phyloP scores from a whole-genome alignment of 2,888 invertebrate genomes.

The Ectemnius continuus region DNA sequence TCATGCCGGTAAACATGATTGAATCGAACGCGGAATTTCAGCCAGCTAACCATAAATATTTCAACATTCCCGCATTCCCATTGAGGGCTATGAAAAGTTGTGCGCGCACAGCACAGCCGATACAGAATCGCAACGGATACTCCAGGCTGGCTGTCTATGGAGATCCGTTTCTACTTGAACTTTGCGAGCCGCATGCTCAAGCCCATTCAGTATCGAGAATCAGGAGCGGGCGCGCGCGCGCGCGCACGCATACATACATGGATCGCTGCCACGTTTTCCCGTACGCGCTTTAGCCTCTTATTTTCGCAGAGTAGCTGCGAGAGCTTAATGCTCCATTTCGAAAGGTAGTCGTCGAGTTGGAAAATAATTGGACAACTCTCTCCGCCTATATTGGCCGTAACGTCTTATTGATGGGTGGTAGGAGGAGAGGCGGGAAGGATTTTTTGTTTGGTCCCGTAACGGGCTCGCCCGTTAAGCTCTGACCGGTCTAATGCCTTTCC shows the following conservation, averaged over 20 bases:
- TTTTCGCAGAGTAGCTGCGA: too few relatives aligned
- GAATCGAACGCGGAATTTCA: constrained; percentile 5
- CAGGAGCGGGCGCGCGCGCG: too few relatives aligned
- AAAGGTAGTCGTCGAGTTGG: background rate
- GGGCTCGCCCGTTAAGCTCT: constrained; percentile 29
- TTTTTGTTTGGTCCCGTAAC: constrained; percentile 43
- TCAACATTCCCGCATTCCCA: constrained; percentile 2
- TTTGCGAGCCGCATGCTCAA: too few relatives aligned
- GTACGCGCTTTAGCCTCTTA: too few relatives aligned
- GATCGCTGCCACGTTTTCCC: too few relatives aligned
- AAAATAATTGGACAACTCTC: constrained; percentile 46
- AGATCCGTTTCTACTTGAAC: too few relatives aligned
- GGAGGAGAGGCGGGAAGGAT: constrained; percentile 27
- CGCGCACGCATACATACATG: too few relatives aligned
- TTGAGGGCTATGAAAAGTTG: background rate
- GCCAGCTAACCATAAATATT: constrained; percentile 27
- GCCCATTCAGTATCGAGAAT: too few relatives aligned
- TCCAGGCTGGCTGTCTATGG: too few relatives aligned
- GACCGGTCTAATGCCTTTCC: constrained; percentile 43
- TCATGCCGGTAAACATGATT: constrained; percentile 10
- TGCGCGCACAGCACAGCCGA: too few relatives aligned
- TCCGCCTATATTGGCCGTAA: constrained; percentile 48
- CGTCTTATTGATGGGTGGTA: constrained; percentile 52
- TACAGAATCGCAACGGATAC: too few relatives aligned
- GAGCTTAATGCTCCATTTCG: background rate